These are phyloP conservation scores for Bombylius discolor DNA, from an alignment of 2,888 invertebrate species.

Conservation along the genomic window DNA sequence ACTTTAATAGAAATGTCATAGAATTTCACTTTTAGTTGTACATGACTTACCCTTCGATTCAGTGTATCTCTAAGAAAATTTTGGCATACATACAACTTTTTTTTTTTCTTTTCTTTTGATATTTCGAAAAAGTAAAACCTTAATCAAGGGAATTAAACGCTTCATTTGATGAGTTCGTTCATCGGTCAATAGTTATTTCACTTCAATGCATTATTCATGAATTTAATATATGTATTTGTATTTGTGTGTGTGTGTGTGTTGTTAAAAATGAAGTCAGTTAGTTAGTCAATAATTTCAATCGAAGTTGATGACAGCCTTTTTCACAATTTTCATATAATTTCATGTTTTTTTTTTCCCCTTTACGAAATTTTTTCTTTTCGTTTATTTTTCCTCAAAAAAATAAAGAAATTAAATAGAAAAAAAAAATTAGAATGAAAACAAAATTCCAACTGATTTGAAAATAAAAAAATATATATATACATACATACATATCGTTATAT, in stretches of 20 bases:
- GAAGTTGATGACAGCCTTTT: not conserved
- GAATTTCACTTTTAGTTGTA: too few relatives aligned
- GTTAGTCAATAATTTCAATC: not conserved
- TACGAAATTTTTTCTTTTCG: not conserved
- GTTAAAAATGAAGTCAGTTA: too few relatives aligned
- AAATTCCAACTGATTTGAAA: not conserved
- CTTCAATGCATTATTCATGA: slow-evolving; percentile 8
- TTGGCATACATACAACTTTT: too few relatives aligned
- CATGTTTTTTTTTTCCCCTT: not conserved
- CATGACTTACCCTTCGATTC: too few relatives aligned
- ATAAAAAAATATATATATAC: not conserved
- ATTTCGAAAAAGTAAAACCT: not conserved
- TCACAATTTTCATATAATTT: not conserved
- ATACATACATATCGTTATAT: not conserved
- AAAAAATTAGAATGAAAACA: not conserved
- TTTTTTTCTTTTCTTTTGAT: too few relatives aligned
- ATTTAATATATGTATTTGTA: not conserved
- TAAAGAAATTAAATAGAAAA: too few relatives aligned
- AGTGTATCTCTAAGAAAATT: too few relatives aligned
- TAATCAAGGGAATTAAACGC: slow-evolving; percentile 9
- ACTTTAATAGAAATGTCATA: too few relatives aligned
- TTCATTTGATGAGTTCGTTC: slow-evolving; percentile 7
- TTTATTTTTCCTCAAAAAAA: not conserved
- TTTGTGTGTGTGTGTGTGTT: too few relatives aligned
- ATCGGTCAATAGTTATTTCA: slow-evolving; percentile 8